phyloP scores from a whole-genome alignment of 2,888 invertebrate species.

The Magallana nippona region DNA sequence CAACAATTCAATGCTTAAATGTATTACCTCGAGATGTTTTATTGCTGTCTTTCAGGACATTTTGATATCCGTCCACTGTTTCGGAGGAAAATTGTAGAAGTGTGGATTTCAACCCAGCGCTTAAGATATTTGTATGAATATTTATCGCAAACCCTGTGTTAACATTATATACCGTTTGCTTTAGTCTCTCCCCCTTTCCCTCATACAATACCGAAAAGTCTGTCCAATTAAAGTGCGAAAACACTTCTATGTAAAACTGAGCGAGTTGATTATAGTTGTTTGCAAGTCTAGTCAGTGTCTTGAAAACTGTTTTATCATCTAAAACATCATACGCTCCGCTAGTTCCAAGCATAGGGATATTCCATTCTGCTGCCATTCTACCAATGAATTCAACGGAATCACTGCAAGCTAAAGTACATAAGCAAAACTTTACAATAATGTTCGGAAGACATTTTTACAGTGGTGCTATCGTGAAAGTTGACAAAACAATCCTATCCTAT shows the following conservation, averaged over 20 bases:
- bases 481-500: too few species aligned
- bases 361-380: conserved; percentile 65
- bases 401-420: conserved; percentile 56
- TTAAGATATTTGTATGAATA: neutral
- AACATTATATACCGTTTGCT: too few species aligned
- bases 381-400: conserved; percentile 62
- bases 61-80: neutral
- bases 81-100: neutral
- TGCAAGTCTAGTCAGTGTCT: neutral
- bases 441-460: too few species aligned
- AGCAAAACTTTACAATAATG: too few species aligned
- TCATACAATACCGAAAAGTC: neutral
- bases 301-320: neutral
- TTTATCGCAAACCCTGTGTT: too few species aligned
- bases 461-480: too few species aligned
- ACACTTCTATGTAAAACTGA: neutral
- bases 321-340: neutral
- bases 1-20: too few species aligned
- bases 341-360: conserved; percentile 57
- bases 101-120: neutral
- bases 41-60: neutral
- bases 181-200: neutral
- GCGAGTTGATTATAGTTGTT: neutral
- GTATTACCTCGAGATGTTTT: neutral
- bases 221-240: neutral